Evolutionary conservation across 2,113 vertebrate species (phyloP), one percentile per base, ranked within the genome.

Genomic region (Halcyon senegalensis): DNA sequence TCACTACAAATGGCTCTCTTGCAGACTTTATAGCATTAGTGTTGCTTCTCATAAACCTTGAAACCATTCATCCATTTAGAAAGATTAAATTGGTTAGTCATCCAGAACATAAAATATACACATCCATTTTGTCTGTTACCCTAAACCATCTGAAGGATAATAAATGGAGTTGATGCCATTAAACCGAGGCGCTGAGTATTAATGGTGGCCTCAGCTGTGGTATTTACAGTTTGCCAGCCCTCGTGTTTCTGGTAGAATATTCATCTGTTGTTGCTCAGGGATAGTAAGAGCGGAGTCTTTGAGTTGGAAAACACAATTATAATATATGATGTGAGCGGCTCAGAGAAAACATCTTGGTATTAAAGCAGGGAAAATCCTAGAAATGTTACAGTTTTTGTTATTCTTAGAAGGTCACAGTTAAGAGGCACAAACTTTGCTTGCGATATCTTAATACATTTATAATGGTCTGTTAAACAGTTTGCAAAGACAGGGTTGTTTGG

Each of bases 21-120:
- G 84, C 91, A 96, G 94, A 82, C 93, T 97, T 97, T 90, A 86
- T 92, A 95, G 95, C 91, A 96, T 96, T 97, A 96, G 50, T 95
- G 94, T 95, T 95, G 92, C 89, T 91, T 91, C 96, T 89, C 84
- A 94, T 97, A 96, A 97, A 96, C 93, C 95, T 87, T 88, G 94
- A 95, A 96, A 94, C 90, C 95, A 85, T 92, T 96, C 95, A 96
- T 94, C 95, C 96, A 93, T 94, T 96, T 96, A 87, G 91, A 93
- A 95, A 94, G 95, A 96, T 94, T 93, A 95, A 97, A 96, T 92
- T 69, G 95, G 90, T 95, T 86, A 97, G 97, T 97, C 95, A 96
- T 94, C 95, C 94, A 96, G 96, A 97, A 90, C 72, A 74, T 84
- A 95, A 93, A 96, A 96, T 10, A 93, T 73, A 94, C 91, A 89